These are phyloP conservation scores for Emys orbicularis DNA, from an alignment of 2,797 vertebrate species.

Conservation along the genomic window DNA sequence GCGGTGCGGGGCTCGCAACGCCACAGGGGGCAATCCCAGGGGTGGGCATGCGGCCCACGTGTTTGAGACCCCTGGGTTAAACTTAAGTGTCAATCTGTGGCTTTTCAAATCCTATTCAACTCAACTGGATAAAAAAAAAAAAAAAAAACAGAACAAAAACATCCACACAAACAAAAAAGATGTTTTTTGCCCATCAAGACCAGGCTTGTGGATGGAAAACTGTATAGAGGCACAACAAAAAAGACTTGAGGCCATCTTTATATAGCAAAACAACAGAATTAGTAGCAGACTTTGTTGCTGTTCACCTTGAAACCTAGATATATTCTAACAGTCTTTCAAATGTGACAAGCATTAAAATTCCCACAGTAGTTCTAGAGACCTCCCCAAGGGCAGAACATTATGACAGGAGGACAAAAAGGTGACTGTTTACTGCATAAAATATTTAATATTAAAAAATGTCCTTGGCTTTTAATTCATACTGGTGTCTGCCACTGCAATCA, in stretches of 20 bases:
- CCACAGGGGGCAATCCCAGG: too few relatives aligned
- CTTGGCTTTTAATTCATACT: not conserved
- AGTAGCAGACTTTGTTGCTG: not conserved
- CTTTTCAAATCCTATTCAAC: not conserved
- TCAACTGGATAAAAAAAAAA: not conserved
- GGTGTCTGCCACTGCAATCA: accelerated
- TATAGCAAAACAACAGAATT: accelerated
- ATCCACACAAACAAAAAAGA: not conserved
- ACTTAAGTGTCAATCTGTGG: not conserved
- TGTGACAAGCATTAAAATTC: not conserved
- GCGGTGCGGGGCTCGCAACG: too few relatives aligned
- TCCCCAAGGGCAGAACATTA: not conserved
- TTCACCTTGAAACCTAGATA: not conserved
- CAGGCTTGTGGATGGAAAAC: not conserved
- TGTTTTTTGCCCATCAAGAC: not conserved
- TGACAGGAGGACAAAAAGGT: accelerated
- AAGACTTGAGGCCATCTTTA: not conserved
- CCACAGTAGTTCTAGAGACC: not conserved
- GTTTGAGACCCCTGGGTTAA: too few relatives aligned
- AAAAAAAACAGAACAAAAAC: not conserved
- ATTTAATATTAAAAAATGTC: not conserved
- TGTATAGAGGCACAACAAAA: not conserved
- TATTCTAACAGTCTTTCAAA: not conserved
- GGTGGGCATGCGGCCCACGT: too few relatives aligned
- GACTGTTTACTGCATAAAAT: not conserved